These are phyloP conservation scores for Sylvilagus floridanus DNA, from an alignment of 2,797 vertebrate species.

Conservation along the genomic window DNA sequence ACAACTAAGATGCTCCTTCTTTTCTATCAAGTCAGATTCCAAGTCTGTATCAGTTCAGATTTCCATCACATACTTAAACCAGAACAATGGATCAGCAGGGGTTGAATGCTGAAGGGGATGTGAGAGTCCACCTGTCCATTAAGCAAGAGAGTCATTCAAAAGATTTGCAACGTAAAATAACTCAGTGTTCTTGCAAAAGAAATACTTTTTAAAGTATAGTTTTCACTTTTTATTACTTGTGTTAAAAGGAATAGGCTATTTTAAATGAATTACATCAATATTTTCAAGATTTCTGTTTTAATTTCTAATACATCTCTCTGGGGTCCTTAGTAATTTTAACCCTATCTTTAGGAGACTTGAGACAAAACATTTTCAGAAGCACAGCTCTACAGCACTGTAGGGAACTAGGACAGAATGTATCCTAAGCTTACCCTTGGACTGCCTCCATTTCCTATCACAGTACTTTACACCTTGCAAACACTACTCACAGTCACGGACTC, in stretches of 20 bases:
- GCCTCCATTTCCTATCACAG: background rate
- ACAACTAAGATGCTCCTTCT: background rate
- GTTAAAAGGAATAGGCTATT: conserved; percentile 3
- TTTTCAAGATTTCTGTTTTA: conserved; percentile 26
- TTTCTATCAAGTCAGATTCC: background rate
- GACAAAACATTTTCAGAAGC: conserved; percentile 13
- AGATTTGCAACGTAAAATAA: background rate
- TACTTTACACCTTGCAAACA: background rate
- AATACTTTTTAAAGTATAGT: background rate
- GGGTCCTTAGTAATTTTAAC: conserved; percentile 1
- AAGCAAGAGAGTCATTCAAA: background rate
- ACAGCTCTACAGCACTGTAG: background rate
- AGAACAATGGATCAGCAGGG: background rate
- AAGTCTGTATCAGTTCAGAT: background rate
- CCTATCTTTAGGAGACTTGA: background rate
- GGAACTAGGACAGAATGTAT: background rate
- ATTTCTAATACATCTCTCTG: conserved; percentile 18
- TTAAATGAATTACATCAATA: conserved; percentile 39
- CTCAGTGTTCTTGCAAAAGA: background rate
- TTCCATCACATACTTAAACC: background rate
- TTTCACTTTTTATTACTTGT: conserved; percentile 30
- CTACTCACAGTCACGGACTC: background rate
- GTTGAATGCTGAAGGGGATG: background rate
- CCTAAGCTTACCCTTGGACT: background rate
- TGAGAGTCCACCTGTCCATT: background rate